Evolutionary conservation across 2,888 invertebrate genomes (phyloP).

Genomic region (Polyommatus icarus): DNA sequence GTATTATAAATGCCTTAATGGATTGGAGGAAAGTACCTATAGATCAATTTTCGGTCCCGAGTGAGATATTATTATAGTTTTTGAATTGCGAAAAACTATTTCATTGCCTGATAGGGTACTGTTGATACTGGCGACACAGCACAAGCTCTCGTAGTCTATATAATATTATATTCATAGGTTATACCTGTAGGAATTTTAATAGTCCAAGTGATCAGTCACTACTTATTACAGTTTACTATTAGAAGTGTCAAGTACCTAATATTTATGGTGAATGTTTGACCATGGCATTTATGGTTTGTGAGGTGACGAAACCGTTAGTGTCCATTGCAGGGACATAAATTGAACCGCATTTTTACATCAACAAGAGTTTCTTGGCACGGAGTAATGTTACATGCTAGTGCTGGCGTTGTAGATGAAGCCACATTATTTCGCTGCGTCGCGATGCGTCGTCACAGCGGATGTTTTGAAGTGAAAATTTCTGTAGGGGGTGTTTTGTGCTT

Average conservation of each 20-base stretch:
- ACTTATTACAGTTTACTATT: background rate
- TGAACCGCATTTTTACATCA: background rate
- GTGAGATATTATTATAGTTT: no score
- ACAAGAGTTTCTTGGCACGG: constrained; percentile 11
- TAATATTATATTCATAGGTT: no score
- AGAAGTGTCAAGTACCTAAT: background rate
- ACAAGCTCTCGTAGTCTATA: no score
- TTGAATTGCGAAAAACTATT: no score
- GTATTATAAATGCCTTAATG: no score
- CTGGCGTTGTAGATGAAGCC: background rate
- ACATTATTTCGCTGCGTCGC: background rate
- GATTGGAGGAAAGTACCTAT: no score
- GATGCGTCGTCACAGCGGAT: background rate
- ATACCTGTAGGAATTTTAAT: no score
- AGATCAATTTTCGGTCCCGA: no score
- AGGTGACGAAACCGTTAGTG: background rate
- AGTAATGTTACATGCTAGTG: background rate
- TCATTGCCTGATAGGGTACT: no score
- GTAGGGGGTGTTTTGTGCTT: no score
- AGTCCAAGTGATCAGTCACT: background rate
- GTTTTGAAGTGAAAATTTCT: background rate
- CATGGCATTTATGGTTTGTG: background rate
- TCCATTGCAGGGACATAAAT: background rate
- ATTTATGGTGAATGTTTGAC: background rate
- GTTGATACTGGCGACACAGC: no score